Percentiles rank a stretch among this genome's conserved stretches.
These are phyloP conservation scores for Poecilia wingei DNA, from an alignment of 2,797 vertebrate species.

Conservation along the genomic window DNA sequence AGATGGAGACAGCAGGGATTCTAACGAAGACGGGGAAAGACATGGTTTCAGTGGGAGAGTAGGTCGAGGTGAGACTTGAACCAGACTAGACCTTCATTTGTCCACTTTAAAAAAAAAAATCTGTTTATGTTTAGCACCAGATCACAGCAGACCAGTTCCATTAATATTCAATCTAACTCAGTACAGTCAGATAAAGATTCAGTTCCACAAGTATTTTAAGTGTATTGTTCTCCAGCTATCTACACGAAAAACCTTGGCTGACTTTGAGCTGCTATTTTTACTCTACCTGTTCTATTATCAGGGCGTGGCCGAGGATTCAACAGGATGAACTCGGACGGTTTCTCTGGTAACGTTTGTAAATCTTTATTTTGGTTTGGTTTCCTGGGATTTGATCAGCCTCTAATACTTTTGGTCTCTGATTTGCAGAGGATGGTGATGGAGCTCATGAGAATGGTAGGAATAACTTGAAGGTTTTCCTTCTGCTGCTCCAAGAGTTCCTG, in stretches of 20 bases:
- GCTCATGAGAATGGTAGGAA: slow-evolving; percentile 27
- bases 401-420: not conserved
- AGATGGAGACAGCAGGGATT: slow-evolving; percentile 25
- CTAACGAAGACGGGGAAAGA: not conserved
- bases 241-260: not conserved
- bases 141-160: not conserved
- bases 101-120: no score
- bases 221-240: not conserved
- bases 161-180: not conserved
- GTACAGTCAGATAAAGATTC: not conserved
- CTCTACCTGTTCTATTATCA: not conserved
- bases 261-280: not conserved
- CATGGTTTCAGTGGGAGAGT: slow-evolving; percentile 49
- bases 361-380: not conserved
- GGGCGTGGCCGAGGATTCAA: slow-evolving; percentile 1
- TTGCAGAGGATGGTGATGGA: slow-evolving; percentile 7
- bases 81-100: not conserved
- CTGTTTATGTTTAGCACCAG: not conserved
- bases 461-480: not conserved
- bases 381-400: not conserved
- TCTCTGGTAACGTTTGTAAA: not conserved
- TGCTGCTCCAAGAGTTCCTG: rapidly evolving
- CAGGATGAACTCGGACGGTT: not conserved
- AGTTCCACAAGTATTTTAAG: not conserved
- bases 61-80: slow-evolving; percentile 36